Percentiles rank a stretch among this genome's conserved stretches.
These are phyloP conservation scores for Eupithecia insigniata DNA, from an alignment of 2,888 invertebrate genomes.

Conservation along the genomic window DNA sequence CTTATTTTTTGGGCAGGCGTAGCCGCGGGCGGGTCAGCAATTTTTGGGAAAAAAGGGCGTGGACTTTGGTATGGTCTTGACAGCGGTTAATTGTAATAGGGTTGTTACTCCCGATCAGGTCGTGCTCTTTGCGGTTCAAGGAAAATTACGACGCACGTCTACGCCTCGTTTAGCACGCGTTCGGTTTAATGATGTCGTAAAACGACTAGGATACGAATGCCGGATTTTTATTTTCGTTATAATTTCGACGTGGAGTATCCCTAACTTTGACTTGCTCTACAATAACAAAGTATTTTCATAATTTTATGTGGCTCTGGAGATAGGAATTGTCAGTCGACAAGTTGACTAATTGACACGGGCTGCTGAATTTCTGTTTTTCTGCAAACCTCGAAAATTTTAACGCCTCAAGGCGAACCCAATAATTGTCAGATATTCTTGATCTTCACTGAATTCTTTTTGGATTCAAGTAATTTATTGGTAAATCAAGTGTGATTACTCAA, in stretches of 20 bases:
- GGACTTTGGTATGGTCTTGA: neutral
- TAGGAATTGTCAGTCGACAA: constrained; percentile 7
- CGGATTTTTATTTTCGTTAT: constrained; percentile 48
- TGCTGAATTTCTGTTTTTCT: constrained; percentile 1
- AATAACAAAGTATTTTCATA: neutral
- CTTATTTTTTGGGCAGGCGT: too few species aligned
- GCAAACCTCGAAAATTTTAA: constrained; percentile 1
- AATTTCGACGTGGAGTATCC: constrained; percentile 34
- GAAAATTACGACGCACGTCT: constrained; percentile 64
- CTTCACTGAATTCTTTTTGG: neutral
- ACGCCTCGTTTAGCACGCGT: constrained; percentile 66
- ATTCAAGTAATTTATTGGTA: constrained; percentile 11
- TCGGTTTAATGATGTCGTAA: constrained; percentile 65
- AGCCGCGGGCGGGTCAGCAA: too few species aligned
- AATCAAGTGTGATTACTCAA: constrained; percentile 35
- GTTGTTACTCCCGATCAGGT: constrained; percentile 60
- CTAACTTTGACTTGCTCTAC: neutral
- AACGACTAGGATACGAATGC: constrained; percentile 53
- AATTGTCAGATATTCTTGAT: neutral
- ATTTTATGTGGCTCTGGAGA: constrained; percentile 1
- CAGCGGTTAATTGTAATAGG: constrained; percentile 76
- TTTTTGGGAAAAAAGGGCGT: neutral
- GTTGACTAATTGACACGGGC: neutral
- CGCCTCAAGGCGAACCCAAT: neutral
- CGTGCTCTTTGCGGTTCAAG: constrained; percentile 58